phyloP scores from a whole-genome alignment of 2,113 vertebrate species.

The Melanerpes formicivorus region DNA sequence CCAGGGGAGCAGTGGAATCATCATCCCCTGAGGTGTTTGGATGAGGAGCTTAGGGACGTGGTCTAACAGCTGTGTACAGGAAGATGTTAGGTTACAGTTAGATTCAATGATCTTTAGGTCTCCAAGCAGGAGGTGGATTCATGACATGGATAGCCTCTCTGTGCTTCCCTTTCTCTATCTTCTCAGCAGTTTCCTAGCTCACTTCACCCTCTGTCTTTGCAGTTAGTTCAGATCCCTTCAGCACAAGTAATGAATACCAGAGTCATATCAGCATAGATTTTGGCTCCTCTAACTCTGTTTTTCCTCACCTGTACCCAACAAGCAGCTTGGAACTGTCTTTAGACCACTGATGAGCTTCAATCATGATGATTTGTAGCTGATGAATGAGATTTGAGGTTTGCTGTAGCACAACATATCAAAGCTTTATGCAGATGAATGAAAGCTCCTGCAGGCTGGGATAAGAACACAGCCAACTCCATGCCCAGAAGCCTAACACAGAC shows the following conservation, averaged over 20 bases:
- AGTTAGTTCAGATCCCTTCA: background rate
- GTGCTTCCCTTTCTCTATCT: background rate
- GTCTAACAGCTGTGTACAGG: too few species aligned
- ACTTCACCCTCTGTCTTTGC: background rate
- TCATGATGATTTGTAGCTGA: background rate
- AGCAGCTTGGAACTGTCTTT: background rate
- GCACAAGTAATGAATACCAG: accelerated
- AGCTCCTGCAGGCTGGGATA: background rate
- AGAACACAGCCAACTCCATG: background rate
- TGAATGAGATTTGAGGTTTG: background rate
- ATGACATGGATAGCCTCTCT: background rate
- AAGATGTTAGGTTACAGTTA: too few species aligned
- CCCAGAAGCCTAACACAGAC: background rate
- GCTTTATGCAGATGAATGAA: background rate
- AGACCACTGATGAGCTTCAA: background rate
- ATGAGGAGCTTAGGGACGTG: too few species aligned
- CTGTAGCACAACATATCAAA: background rate
- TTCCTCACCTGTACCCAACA: background rate
- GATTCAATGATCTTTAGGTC: too few species aligned
- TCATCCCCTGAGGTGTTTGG: too few species aligned
- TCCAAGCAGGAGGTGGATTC: too few species aligned
- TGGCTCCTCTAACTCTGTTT: accelerated
- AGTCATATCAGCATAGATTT: background rate
- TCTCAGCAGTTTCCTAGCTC: background rate
- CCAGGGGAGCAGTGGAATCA: too few species aligned